Conservation (phyloP, 2,797 vertebrate genomes). For the Parauchenoglanis punctatus region DNA sequence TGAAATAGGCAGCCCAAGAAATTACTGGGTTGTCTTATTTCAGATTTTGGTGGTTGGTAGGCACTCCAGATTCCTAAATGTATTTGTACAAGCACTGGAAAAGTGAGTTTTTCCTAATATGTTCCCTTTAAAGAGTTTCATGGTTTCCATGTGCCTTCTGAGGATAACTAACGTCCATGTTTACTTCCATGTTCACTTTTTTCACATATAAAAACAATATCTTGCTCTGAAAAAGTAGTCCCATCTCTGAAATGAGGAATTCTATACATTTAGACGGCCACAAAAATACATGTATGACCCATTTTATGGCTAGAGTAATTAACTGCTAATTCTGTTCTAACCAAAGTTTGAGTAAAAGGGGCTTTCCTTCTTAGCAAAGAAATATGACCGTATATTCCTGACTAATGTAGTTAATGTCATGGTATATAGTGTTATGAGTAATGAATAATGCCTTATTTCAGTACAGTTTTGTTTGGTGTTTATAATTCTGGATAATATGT, state of each 20-base stretch:
- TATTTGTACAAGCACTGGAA: too few relatives aligned
- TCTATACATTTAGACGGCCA: background rate
- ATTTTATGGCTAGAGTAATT: background rate
- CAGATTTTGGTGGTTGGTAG: too few relatives aligned
- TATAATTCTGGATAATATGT: too few relatives aligned
- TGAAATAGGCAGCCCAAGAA: too few relatives aligned
- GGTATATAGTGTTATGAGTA: background rate
- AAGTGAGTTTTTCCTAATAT: too few relatives aligned
- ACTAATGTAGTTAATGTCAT: background rate
- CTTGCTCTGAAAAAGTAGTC: background rate
- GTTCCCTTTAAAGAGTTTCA: background rate
- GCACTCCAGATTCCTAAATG: too few relatives aligned
- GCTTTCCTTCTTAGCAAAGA: background rate
- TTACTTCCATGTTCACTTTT: background rate
- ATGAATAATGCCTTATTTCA: background rate
- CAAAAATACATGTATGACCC: background rate
- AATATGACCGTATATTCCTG: background rate
- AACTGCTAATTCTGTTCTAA: background rate
- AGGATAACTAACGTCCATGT: background rate
- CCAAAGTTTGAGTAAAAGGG: background rate
- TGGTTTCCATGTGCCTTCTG: background rate
- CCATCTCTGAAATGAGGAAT: background rate
- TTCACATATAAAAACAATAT: background rate
- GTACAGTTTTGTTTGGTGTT: too few relatives aligned
- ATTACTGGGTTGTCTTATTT: too few relatives aligned